A percentile compares a stretch with the other conserved stretches of the same genome.
Evolutionary conservation across 1,140 invertebrate species (phyloP).

Genomic region (Chrysopa pallens): DNA sequence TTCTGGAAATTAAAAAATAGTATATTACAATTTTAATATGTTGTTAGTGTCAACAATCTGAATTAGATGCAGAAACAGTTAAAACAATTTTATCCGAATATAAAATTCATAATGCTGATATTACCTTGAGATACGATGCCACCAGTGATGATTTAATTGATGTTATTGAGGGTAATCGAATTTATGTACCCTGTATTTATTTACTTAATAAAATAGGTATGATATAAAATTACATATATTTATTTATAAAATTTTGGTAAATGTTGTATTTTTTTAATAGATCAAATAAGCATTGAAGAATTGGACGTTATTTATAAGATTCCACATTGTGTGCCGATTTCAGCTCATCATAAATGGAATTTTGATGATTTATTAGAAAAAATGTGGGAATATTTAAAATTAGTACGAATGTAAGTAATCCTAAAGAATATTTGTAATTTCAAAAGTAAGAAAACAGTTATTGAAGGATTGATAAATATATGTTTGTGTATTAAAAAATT

Average conservation of each 20-base stretch:
- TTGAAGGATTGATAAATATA: too few relatives aligned
- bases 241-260: not conserved
- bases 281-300: constrained; percentile 91
- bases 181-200: constrained; percentile 97
- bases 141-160: constrained; percentile 97
- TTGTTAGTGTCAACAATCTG: constrained; percentile 71
- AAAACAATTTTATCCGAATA: constrained; percentile 95
- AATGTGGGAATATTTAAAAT: constrained; percentile 96
- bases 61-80: constrained; percentile 88
- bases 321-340: constrained; percentile 97
- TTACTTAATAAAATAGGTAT: constrained; percentile 94
- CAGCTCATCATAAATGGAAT: constrained; percentile 99
- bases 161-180: constrained; percentile 95
- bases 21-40: constrained; percentile 5
- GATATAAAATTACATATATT: constrained; percentile 4
- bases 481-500: too few relatives aligned
- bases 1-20: too few relatives aligned
- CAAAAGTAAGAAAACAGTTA: too few relatives aligned
- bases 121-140: constrained; percentile 86
- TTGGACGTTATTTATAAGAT: constrained; percentile 98
- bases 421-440: constrained; percentile 4
- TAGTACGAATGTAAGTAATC: constrained; percentile 71
- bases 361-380: constrained; percentile 98
- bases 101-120: constrained; percentile 97
- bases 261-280: constrained; percentile 20